A percentile compares a stretch with the other conserved stretches of the same genome.
phyloP scores from a whole-genome alignment of 2,888 invertebrate genomes.

The Harpalus rubripes region DNA sequence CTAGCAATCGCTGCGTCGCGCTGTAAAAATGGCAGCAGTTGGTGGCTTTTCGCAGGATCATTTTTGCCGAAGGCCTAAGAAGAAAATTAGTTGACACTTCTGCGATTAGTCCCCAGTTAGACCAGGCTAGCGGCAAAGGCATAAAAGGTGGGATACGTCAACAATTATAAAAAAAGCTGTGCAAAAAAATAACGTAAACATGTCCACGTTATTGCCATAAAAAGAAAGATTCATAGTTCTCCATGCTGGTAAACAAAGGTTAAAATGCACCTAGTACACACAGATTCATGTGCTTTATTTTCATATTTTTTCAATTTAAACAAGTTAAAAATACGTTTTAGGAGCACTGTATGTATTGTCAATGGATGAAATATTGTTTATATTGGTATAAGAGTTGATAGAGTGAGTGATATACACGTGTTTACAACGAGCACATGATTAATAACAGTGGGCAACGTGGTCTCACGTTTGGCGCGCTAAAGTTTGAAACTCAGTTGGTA shows the following conservation, averaged over 20 bases:
- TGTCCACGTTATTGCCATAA: conserved; percentile 11
- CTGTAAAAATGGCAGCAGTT: conserved; percentile 79
- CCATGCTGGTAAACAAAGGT: conserved; percentile 31
- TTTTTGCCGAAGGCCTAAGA: conserved; percentile 79
- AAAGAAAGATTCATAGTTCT: not conserved
- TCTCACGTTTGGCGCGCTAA: conserved; percentile 68
- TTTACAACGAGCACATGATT: conserved; percentile 63
- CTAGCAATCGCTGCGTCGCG: conserved; percentile 75
- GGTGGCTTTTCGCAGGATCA: conserved; percentile 78
- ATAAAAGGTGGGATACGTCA: conserved; percentile 74
- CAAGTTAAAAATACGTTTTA: conserved; percentile 29
- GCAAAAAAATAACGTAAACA: not conserved
- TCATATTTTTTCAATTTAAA: conserved; percentile 12
- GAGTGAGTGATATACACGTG: conserved; percentile 56
- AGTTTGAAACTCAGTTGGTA: conserved; percentile 71
- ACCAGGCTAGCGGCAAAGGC: conserved; percentile 76
- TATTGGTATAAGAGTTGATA: conserved; percentile 1
- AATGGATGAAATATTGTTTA: conserved; percentile 24
- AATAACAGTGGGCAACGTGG: conserved; percentile 65
- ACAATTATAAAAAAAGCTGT: conserved; percentile 38
- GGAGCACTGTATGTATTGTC: not conserved
- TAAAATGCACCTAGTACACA: conserved; percentile 40
- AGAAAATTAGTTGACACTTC: conserved; percentile 80
- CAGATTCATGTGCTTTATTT: conserved; percentile 31
- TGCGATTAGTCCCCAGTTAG: conserved; percentile 75